Evolutionary conservation across 2,888 invertebrate genomes (phyloP), one percentile per base, ranked within the genome.

Genomic region (Prenolepis imparis): DNA sequence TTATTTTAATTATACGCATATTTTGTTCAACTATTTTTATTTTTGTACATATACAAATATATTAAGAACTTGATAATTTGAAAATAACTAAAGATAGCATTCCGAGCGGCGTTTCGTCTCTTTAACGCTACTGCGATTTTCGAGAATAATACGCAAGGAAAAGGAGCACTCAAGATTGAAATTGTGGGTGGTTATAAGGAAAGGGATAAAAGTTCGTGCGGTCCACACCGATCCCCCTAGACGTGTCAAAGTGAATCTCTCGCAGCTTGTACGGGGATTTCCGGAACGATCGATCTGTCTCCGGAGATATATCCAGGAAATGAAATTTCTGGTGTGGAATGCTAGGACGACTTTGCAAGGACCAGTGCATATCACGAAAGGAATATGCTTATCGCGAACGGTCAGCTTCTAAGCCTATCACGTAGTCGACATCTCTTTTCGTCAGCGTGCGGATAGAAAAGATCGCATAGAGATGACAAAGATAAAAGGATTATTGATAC

Each of bases 241-340:
- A 77, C 77, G 80, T 75, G 85, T 85, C 87, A 82, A 85, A 89
- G 88, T 77, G 88, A 86, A 84, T 85, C 78, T 83, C 78, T 75
- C 82, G 68, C 52, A 61, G 55, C 78, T 39, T 57, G 64, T 66
- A 64, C 24, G 75, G 59, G 82, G 66, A 68, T 85, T 86, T 84
- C 86, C 84, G 73, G 82, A 75, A 84, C 85, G 84, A 89, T 88
- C 88, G 86, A 89, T 86, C 88, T 75, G 81, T 86, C 90, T 85
- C 85, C 81, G 64, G 85, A 87, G 89, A 90, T 86, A 80, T 78
- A 80, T 82, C 78, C 64, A 59, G 85, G 80, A 86, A 90, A 90
- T 90, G 86, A 90, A 87, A 90, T 90, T 86, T 89, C 86, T 86
- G 63, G 44, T 67, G 41, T 68, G 75, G 41, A 68, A 80, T 52